A percentile compares a stretch with the other conserved stretches of the same genome.
These are phyloP conservation scores for Drosophila athabasca DNA, from an alignment of 1,140 invertebrate species.

Conservation along the genomic window DNA sequence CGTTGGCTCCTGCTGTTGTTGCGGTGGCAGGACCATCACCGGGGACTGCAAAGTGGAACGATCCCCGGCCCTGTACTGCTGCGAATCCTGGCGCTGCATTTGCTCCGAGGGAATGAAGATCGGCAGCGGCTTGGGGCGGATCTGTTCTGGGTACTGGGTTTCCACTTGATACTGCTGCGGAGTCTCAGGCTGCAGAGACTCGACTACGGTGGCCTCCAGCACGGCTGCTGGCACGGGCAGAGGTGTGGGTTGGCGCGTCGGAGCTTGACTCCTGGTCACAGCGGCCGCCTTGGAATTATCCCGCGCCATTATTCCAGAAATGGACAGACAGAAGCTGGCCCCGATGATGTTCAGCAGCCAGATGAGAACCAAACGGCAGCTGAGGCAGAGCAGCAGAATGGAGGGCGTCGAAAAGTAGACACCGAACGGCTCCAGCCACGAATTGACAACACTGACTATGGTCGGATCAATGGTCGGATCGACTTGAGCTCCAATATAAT, in stretches of 20 bases:
- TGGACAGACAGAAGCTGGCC: conserved; percentile 66
- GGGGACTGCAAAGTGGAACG: conserved; percentile 64
- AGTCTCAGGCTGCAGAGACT: conserved; percentile 13
- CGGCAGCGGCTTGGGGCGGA: conserved; percentile 58
- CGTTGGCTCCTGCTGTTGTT: conserved; percentile 24
- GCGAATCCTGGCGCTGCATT: conserved; percentile 48
- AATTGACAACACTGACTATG: background rate
- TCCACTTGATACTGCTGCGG: conserved; percentile 5
- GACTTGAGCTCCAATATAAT: conserved; percentile 28
- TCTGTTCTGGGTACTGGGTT: conserved; percentile 57
- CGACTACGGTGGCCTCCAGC: conserved; percentile 23
- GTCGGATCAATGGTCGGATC: too few species aligned
- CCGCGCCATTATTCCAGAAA: conserved; percentile 62
- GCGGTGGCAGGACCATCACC: conserved; percentile 56
- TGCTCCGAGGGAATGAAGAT: conserved; percentile 58
- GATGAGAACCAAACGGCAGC: conserved; percentile 61
- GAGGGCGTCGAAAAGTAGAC: conserved; percentile 71
- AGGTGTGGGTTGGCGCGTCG: conserved; percentile 41
- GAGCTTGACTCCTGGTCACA: conserved; percentile 15
- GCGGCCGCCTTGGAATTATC: conserved; percentile 11
- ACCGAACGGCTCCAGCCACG: conserved; percentile 35
- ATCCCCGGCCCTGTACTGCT: conserved; percentile 41
- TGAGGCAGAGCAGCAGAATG: conserved; percentile 62
- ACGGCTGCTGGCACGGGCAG: conserved; percentile 34
- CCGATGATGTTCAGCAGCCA: conserved; percentile 77